Conservation (phyloP, 2,888 invertebrate genomes). For the Thera obeliscata region DNA sequence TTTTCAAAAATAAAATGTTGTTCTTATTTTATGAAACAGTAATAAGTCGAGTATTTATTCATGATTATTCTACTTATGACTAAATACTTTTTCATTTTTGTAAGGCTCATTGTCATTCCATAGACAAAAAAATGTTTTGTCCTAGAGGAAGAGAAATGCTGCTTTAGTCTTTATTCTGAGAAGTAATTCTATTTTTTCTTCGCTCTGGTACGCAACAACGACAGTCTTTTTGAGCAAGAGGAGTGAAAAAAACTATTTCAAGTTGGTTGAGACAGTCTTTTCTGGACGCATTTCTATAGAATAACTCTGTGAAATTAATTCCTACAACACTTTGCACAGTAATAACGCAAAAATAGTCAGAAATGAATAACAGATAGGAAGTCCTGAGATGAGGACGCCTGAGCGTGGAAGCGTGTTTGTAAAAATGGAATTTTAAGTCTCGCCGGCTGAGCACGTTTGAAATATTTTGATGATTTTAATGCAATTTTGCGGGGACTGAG, state of each 20-base stretch:
- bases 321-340: conserved; percentile 20
- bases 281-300: conserved; percentile 11
- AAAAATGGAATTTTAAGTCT: conserved; percentile 51
- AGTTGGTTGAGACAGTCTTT: conserved; percentile 19
- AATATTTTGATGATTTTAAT: conserved; percentile 11
- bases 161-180: too few relatives aligned
- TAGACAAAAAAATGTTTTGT: too few relatives aligned
- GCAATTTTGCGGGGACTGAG: conserved; percentile 3
- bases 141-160: too few relatives aligned
- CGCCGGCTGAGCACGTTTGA: conserved; percentile 32
- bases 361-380: conserved; percentile 42
- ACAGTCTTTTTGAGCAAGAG: too few relatives aligned
- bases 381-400: conserved; percentile 38
- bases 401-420: conserved; percentile 37
- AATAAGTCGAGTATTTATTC: too few relatives aligned
- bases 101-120: too few relatives aligned
- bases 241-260: conserved; percentile 4
- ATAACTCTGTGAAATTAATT: conserved; percentile 24
- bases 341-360: conserved; percentile 29
- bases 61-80: too few relatives aligned
- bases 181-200: too few relatives aligned
- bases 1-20: too few relatives aligned
- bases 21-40: too few relatives aligned
- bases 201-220: too few relatives aligned
- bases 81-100: too few relatives aligned